These are phyloP conservation scores for Helleia helle DNA, from an alignment of 2,888 invertebrate species.

Conservation along the genomic window DNA sequence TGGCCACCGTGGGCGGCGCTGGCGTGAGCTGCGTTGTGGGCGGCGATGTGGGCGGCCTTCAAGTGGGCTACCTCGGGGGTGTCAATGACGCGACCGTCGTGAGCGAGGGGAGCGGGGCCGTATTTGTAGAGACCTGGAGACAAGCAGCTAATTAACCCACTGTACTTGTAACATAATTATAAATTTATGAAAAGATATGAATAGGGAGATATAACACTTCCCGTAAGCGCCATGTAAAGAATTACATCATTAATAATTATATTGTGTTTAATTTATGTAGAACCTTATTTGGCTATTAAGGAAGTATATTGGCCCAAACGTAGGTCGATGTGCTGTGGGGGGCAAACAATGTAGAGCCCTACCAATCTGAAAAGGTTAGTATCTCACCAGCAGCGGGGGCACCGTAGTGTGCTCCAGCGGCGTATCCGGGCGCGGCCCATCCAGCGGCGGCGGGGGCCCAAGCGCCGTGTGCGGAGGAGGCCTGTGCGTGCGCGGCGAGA, in stretches of 20 bases:
- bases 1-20: constrained; percentile 33
- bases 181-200: neutral
- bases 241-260: no score
- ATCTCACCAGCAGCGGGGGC: constrained; percentile 57
- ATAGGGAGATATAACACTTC: no score
- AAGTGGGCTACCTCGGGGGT: constrained; percentile 74
- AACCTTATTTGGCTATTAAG: no score
- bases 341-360: no score
- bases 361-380: neutral
- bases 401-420: constrained; percentile 46
- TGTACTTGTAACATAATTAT: neutral
- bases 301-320: no score
- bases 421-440: constrained; percentile 38
- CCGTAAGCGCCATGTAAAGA: no score
- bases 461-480: constrained; percentile 59
- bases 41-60: constrained; percentile 69
- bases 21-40: constrained; percentile 54
- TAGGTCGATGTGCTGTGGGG: no score
- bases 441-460: constrained; percentile 50
- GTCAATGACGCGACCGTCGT: constrained; percentile 66
- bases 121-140: constrained; percentile 58
- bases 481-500: constrained; percentile 61
- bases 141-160: neutral
- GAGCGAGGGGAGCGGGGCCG: constrained; percentile 66
- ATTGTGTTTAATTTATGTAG: no score